Base-by-base conservation (phyloP, 2,888 invertebrate species). In the Habroteleia sp. region DNA sequence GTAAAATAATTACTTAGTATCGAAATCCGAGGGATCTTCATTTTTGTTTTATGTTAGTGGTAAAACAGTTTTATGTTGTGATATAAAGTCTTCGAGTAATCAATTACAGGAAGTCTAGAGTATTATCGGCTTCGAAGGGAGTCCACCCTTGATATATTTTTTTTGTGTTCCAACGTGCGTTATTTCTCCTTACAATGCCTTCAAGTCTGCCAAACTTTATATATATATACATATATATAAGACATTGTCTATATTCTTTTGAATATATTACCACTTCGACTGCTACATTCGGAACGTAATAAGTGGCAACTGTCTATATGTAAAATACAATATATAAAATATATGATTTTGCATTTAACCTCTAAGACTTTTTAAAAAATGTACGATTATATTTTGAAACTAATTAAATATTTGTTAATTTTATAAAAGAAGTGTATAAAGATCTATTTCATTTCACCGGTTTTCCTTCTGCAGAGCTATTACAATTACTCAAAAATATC, bases 81-180 rank as follows among this genome's bases (percentile, higher is more conserved):
- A 62, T 48, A 62, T 62, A 62, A 62, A 71, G 60, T 11, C 54
- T 16, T 23, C 10, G 29, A 31, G 62, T 71, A 62, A 71, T 71
- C 69, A 71, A 71, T 71, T 44, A 62, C 60, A 52, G 52, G 52
- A 60, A 50, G 60, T 69, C 69, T 42, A 8, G 42, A 60, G 58
- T 69, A 69, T 58, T 69, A 69, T 60, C 50, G 68, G 39, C 42
- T 60, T 60, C 16, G 52, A 17, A 52, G 60, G 44, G 52, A 60
- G 58, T 35, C 48, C 27, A 52, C 60, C 52, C 69, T 52, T 69
- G 35, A 58, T 69, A 44, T 60, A 60, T 33, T 50, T 52, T 52
- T 60, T 48, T 46, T 48, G 3, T 25, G 29, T 48, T 48, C 39
- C 46, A 6, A 20, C 46, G 27, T 27, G 33, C 58, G 58, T 46